Evolutionary conservation across 1,140 invertebrate genomes (phyloP), one percentile per base, ranked within the genome.

Genomic region (Rhopalosiphum padi): DNA sequence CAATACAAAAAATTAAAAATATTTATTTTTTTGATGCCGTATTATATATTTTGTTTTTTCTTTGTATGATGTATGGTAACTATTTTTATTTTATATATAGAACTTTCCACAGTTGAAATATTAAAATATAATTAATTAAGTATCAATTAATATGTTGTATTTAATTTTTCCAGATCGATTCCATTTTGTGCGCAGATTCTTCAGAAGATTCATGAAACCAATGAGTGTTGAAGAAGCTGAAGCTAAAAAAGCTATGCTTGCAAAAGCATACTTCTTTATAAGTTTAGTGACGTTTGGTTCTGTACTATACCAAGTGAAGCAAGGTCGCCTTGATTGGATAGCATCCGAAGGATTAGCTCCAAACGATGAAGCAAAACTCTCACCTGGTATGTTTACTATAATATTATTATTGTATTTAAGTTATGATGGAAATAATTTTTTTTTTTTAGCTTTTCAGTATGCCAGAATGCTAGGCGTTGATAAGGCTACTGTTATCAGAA

Each of bases 151-250:
- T 41, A 43, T 43, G 4, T 25, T 41, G 43, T 85, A 23, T 43
- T 43, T 46, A 85, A 37, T 37, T 90, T 60, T 90, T 86, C 7
- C 51, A 93, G 91, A 43, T 53, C 35, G 22, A 30, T 25, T 55
- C 4, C 22, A 53, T 43, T 53, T 55, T 86, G 15, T 93, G 9
- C 85, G 91, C 25, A 93, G 91, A 21, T 93, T 93, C 37, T 93
- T 93, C 23, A 93, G 91, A 93, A 82, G 91, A 53, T 55, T 55
- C 25, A 93, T 93, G 91, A 93, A 55, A 2, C 91, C 91, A 86
- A 86, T 93, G 48, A 30, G 48, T 41, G 6, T 93, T 43, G 77
- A 93, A 86, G 91, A 93, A 86, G 91, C 91, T 6, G 48, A 93
- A 18, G 77, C 91, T 51, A 93, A 85, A 41, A 93, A 55, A 35